A percentile compares a stretch with the other conserved stretches of the same genome.
Conservation (phyloP, 2,797 vertebrate genomes). For the Rhinella marina region DNA sequence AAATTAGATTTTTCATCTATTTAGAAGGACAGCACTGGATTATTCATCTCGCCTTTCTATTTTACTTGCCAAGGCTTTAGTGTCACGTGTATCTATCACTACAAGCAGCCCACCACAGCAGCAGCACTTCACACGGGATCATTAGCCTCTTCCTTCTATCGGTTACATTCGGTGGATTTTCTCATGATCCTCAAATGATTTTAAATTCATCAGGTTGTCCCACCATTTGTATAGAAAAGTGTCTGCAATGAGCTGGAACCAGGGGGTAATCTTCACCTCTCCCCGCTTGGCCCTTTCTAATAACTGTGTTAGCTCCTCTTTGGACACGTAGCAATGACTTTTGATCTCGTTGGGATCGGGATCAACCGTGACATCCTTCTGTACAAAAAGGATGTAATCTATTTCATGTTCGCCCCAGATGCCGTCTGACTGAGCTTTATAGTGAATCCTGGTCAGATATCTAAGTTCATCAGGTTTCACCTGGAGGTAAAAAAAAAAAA, state of each 20-base stretch:
- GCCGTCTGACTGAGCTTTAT: conserved; percentile 93
- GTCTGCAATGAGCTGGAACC: conserved; percentile 93
- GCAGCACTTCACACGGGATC: background rate
- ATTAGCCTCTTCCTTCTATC: background rate
- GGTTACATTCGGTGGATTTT: conserved; percentile 88
- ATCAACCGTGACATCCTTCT: conserved; percentile 87
- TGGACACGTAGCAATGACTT: conserved; percentile 88
- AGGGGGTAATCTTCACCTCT: conserved; percentile 88
- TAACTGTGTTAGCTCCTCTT: conserved; percentile 88
- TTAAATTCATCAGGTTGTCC: conserved; percentile 89
- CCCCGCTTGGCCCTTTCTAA: conserved; percentile 81
- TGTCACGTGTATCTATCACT: background rate
- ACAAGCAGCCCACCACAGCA: background rate
- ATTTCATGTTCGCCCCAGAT: conserved; percentile 98
- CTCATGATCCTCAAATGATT: conserved; percentile 86
- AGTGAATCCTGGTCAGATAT: conserved; percentile 93
- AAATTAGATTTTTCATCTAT: background rate
- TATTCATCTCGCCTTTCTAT: background rate
- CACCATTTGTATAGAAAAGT: conserved; percentile 96
- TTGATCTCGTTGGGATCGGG: conserved; percentile 95
- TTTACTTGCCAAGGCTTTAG: background rate
- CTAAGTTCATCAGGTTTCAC: conserved; percentile 91
- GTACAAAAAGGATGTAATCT: conserved; percentile 95
- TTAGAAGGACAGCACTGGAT: background rate
- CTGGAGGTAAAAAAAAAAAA: conserved; percentile 70